Evolutionary conservation across 2,888 invertebrate genomes (phyloP).

Genomic region (Agapetus fuscipes): DNA sequence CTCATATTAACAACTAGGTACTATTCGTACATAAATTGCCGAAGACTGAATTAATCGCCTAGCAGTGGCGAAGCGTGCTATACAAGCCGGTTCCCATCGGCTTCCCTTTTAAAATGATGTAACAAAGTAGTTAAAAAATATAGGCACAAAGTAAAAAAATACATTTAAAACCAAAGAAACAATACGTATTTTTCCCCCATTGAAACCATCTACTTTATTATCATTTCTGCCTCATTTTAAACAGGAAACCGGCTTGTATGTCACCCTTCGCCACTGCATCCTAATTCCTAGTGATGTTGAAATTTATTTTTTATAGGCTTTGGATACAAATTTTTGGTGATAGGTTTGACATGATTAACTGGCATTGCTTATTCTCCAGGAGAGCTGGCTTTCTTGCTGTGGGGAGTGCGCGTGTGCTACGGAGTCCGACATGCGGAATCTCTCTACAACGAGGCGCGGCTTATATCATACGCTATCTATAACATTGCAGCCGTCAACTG

Average conservation of each 20-base stretch:
- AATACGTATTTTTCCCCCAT: no score
- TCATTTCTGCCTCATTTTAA: not conserved
- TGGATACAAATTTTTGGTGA: not conserved
- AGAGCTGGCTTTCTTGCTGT: constrained; percentile 67
- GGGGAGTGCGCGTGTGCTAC: constrained; percentile 80
- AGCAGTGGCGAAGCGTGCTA: no score
- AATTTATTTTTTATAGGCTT: not conserved
- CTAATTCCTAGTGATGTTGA: not conserved
- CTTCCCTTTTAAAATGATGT: no score
- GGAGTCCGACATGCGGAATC: constrained; percentile 86
- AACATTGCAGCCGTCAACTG: constrained; percentile 90
- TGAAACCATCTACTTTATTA: not conserved
- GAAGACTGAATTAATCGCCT: no score
- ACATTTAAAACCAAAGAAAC: no score
- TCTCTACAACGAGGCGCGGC: constrained; percentile 83
- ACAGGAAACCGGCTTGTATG: no score
- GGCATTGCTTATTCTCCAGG: constrained; percentile 38
- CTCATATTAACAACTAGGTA: no score
- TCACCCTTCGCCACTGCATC: no score
- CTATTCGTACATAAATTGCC: no score
- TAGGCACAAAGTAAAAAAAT: no score
- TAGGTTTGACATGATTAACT: not conserved
- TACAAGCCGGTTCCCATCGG: no score
- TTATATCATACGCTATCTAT: constrained; percentile 90
- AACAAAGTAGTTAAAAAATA: no score